These are phyloP conservation scores for Cervus canadensis DNA, from an alignment of 2,113 vertebrate genomes.

Conservation along the genomic window DNA sequence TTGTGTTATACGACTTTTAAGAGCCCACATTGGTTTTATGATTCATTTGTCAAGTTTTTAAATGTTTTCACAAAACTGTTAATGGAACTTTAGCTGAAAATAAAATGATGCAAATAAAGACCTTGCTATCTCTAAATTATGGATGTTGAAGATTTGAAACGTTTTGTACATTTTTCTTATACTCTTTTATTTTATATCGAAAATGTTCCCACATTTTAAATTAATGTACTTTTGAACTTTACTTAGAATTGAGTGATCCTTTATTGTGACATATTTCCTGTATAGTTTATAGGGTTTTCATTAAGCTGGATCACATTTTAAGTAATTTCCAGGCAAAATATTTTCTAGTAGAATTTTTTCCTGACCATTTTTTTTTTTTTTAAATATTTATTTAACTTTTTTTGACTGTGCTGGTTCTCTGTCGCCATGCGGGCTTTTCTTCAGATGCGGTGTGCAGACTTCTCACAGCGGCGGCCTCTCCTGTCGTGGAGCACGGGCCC, in stretches of 20 bases:
- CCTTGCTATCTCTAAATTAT: conserved; percentile 85
- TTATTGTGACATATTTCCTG: background rate
- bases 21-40: conserved; percentile 77
- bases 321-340: background rate
- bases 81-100: conserved; percentile 67
- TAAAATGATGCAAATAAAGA: conserved; percentile 81
- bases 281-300: background rate
- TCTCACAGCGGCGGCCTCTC: background rate
- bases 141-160: conserved; percentile 56
- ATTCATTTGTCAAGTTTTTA: conserved; percentile 76
- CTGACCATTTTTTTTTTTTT: background rate
- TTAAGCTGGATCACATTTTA: background rate
- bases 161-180: conserved; percentile 86
- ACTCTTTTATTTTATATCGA: conserved; percentile 84
- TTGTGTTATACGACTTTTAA: conserved; percentile 81
- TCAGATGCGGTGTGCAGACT: fast-evolving
- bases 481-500: background rate
- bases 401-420: background rate
- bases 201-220: conserved; percentile 81
- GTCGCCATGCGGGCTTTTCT: background rate
- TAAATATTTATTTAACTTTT: background rate
- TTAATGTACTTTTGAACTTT: conserved; percentile 85
- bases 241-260: conserved; percentile 68
- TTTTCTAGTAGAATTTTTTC: background rate
- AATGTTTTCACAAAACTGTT: conserved; percentile 77